A percentile compares a stretch with the other conserved stretches of the same genome.
phyloP scores from a whole-genome alignment of 1,140 invertebrate species.

The Eriosoma lanigerum region DNA sequence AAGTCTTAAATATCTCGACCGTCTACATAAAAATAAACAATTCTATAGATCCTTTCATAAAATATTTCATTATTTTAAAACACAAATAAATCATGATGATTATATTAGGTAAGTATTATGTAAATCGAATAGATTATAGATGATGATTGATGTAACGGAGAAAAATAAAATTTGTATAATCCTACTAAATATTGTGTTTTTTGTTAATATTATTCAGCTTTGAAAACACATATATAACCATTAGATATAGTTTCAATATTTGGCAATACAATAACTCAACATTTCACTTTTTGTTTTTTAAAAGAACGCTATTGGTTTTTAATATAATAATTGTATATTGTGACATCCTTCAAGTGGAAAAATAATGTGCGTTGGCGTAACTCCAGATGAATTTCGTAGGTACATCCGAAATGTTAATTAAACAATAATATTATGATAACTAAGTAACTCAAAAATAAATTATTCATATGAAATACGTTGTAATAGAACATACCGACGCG shows the following conservation, averaged over 20 bases:
- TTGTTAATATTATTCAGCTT: neutral
- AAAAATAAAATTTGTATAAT: neutral
- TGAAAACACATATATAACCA: neutral
- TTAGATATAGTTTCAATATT: neutral
- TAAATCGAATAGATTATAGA: too few relatives aligned
- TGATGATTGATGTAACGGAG: too few relatives aligned
- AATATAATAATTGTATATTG: neutral
- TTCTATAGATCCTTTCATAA: too few relatives aligned
- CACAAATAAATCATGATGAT: too few relatives aligned
- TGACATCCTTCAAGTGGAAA: neutral
- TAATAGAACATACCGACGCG: too few relatives aligned
- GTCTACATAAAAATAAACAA: too few relatives aligned
- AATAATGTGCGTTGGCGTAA: neutral
- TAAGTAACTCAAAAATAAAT: neutral
- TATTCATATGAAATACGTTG: neutral
- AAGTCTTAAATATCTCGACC: too few relatives aligned
- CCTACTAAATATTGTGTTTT: neutral
- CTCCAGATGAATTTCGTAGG: neutral
- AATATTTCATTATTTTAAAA: too few relatives aligned
- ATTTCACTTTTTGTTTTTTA: conserved; percentile 11
- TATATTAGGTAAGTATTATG: too few relatives aligned
- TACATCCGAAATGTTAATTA: neutral
- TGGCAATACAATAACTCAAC: neutral
- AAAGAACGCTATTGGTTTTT: conserved; percentile 15
- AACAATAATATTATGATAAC: neutral